phyloP scores from a whole-genome alignment of 1,140 invertebrate genomes.

The Asobara japonica region DNA sequence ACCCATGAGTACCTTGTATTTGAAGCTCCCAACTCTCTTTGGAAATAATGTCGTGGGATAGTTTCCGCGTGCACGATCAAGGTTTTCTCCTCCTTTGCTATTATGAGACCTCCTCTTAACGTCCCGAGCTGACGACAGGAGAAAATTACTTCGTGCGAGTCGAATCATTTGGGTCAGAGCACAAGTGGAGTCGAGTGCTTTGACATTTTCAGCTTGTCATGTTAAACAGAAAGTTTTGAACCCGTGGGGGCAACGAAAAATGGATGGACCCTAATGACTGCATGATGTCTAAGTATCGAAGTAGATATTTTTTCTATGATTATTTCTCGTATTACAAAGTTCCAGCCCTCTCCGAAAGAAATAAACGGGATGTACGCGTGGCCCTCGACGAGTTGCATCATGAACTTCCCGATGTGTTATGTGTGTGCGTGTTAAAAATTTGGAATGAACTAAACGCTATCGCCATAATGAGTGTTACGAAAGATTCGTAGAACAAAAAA shows the following conservation, averaged over 20 bases:
- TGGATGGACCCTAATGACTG: too few species aligned
- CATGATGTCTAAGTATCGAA: too few species aligned
- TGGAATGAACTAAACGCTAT: too few species aligned
- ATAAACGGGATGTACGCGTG: too few species aligned
- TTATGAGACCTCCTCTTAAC: background rate
- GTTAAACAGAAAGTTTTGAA: background rate
- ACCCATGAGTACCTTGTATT: background rate
- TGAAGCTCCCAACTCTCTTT: slow-evolving; percentile 32
- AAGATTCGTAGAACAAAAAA: too few species aligned
- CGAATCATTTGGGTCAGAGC: slow-evolving; percentile 51
- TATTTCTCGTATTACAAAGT: too few species aligned
- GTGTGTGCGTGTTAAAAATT: too few species aligned
- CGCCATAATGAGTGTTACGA: too few species aligned
- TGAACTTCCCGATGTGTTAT: too few species aligned
- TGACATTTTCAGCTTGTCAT: background rate
- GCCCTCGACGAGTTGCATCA: too few species aligned
- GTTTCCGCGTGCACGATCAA: slow-evolving; percentile 49
- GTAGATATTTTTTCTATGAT: too few species aligned
- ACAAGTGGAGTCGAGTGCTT: slow-evolving; percentile 19
- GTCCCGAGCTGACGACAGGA: slow-evolving; percentile 36
- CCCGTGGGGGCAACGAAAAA: background rate
- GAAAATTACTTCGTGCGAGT: slow-evolving; percentile 46
- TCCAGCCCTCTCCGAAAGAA: too few species aligned
- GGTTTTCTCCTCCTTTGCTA: slow-evolving; percentile 43
- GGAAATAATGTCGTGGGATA: slow-evolving; percentile 62